Conservation (phyloP, 2,888 invertebrate species). For the Metallyticus violacea region DNA sequence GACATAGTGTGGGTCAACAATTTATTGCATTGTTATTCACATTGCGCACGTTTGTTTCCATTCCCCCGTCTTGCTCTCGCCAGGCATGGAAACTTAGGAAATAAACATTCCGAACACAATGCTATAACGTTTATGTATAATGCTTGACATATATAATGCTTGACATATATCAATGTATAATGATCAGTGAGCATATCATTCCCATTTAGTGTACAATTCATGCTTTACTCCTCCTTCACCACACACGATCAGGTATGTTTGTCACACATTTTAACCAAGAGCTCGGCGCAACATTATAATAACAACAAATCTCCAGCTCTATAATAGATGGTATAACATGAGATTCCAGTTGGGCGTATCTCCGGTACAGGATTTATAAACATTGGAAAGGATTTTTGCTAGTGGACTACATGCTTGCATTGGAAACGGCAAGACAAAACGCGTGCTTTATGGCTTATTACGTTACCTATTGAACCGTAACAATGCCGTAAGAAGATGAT, state of each 20-base stretch:
- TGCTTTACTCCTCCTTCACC: not conserved
- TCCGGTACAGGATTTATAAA: not conserved
- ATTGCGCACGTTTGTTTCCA: not conserved
- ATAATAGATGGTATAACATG: no score
- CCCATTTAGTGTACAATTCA: not conserved
- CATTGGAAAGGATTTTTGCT: not conserved
- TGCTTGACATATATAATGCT: not conserved
- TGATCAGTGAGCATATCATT: not conserved
- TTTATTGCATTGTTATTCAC: not conserved
- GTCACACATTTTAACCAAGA: not conserved
- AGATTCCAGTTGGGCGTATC: not conserved
- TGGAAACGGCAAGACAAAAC: not conserved
- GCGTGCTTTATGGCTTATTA: constrained; percentile 10
- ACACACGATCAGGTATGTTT: not conserved
- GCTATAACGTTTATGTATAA: not conserved
- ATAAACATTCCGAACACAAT: not conserved
- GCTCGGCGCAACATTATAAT: not conserved
- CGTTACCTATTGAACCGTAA: constrained; percentile 11
- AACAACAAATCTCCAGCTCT: not conserved
- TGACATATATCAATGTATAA: not conserved
- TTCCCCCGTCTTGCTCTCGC: not conserved
- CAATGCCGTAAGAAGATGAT: constrained; percentile 1
- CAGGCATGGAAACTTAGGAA: not conserved
- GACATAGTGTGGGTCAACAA: no score
- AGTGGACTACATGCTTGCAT: not conserved